A percentile compares a stretch with the other conserved stretches of the same genome.
Evolutionary conservation across 2,888 invertebrate genomes (phyloP).

Genomic region (Abrostola triplasia): DNA sequence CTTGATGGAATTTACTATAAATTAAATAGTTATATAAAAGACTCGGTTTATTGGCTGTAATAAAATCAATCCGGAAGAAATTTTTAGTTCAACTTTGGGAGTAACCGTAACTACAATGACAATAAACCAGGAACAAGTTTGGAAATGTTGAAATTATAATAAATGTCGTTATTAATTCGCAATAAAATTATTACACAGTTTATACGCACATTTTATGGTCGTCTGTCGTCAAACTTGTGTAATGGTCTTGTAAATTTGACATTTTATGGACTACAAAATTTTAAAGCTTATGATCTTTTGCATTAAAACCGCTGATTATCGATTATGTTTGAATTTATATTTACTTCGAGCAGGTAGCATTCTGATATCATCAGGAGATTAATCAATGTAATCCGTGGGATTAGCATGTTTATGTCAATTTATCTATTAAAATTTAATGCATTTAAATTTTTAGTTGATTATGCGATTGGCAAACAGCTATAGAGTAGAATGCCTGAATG

Average conservation of each 20-base stretch:
- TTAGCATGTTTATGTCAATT: slow-evolving; percentile 52
- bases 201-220: slow-evolving; percentile 69
- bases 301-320: slow-evolving; percentile 59
- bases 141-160: slow-evolving; percentile 59
- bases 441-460: slow-evolving; percentile 45
- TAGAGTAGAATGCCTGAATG: slow-evolving; percentile 18
- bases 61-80: slow-evolving; percentile 23
- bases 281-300: slow-evolving; percentile 63
- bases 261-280: slow-evolving; percentile 69
- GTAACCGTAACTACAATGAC: slow-evolving; percentile 36
- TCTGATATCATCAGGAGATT: slow-evolving; percentile 48
- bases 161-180: slow-evolving; percentile 72
- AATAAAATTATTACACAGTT: slow-evolving; percentile 69
- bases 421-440: slow-evolving; percentile 46
- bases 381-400: slow-evolving; percentile 54
- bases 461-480: slow-evolving; percentile 35
- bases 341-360: slow-evolving; percentile 37
- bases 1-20: slow-evolving; percentile 45
- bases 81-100: slow-evolving; percentile 30
- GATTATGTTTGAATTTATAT: slow-evolving; percentile 46
- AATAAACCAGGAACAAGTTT: slow-evolving; percentile 54
- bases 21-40: slow-evolving; percentile 27
- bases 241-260: slow-evolving; percentile 73
- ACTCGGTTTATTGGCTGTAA: slow-evolving; percentile 11
- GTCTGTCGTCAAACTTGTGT: slow-evolving; percentile 66